Base-by-base conservation (phyloP, 1,140 invertebrate genomes). In the Drosophila pachea region DNA sequence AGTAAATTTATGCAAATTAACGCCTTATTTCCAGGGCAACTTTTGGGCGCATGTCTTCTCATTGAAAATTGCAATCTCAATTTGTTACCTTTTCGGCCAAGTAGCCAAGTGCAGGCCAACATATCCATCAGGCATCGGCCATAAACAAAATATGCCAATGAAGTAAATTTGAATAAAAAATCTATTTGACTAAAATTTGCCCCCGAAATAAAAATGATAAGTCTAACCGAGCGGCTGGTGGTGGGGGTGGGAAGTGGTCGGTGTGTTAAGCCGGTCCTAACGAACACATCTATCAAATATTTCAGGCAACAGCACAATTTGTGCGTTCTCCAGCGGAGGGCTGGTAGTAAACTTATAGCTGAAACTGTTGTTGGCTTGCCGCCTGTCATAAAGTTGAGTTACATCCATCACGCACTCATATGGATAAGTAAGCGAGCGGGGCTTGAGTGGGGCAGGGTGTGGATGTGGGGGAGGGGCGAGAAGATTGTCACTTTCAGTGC, bases 161-260 rank as follows among this genome's bases (percentile, higher is more conserved):
- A 47, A 52, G 4, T 12, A 66, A 77, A 83, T 83, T 84, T 83
- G 65, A 83, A 83, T 83, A 83, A 83, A 83, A 73, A 73, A 83
- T 78, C 78, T 83, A 83, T 83, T 82, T 82, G 58, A 63, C n/a
- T 33, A 4, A 42, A 33, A 65, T 12, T 50, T 53, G 58, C 47
- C 40, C 45, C 64, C 53, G 68, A 60, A 68, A 64, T 47, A 36
- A 16, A 8, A 40, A 29, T 61, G n/a, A 12, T 35, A 55, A 65
- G 47, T 32, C 54, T 16, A 40, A 8, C 32, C 63, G 43, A 47
- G 40, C n/a, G n/a, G n/a, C n/a, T n/a, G n/a, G n/a, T n/a, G n/a
- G n/a, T n/a, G n/a, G n/a, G n/a, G n/a, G n/a, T n/a, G n/a, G n/a
- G n/a, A n/a, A n/a, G n/a, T n/a, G n/a, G n/a, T n/a, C n/a, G n/a